These are phyloP conservation scores for Hemibagrus wyckioides DNA, from an alignment of 2,113 vertebrate species.

Conservation along the genomic window DNA sequence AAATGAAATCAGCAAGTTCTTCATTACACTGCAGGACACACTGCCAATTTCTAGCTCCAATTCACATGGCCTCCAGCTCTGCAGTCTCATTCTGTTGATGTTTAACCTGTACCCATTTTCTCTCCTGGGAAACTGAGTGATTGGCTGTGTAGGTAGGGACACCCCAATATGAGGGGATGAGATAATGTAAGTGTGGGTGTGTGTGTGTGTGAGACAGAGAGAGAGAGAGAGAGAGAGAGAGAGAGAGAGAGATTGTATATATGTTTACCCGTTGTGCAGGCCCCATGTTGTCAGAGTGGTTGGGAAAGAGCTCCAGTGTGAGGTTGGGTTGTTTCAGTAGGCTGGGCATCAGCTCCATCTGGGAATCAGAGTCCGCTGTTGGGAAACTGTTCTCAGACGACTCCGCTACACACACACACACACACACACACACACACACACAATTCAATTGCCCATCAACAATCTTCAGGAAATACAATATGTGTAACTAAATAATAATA, in stretches of 20 bases:
- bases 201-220: too few relatives aligned
- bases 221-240: neutral
- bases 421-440: slow-evolving; percentile 13
- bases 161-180: neutral
- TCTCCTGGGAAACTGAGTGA: neutral
- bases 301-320: slow-evolving; percentile 87
- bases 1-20: slow-evolving; percentile 6
- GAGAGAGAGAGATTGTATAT: neutral
- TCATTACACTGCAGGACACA: neutral
- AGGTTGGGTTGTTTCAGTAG: slow-evolving; percentile 83
- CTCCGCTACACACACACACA: slow-evolving; percentile 70
- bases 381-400: slow-evolving; percentile 82
- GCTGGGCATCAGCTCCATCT: slow-evolving; percentile 85
- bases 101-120: neutral
- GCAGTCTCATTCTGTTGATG: neutral
- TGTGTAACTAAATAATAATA: neutral
- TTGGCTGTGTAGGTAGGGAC: neutral
- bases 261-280: slow-evolving; percentile 79
- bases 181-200: neutral
- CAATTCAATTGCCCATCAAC: neutral
- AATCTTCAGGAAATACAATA: neutral
- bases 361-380: slow-evolving; percentile 81
- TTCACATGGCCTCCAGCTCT: neutral
- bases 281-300: slow-evolving; percentile 82
- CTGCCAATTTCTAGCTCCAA: neutral